phyloP scores from a whole-genome alignment of 2,113 vertebrate genomes.

The Mesitornis unicolor region DNA sequence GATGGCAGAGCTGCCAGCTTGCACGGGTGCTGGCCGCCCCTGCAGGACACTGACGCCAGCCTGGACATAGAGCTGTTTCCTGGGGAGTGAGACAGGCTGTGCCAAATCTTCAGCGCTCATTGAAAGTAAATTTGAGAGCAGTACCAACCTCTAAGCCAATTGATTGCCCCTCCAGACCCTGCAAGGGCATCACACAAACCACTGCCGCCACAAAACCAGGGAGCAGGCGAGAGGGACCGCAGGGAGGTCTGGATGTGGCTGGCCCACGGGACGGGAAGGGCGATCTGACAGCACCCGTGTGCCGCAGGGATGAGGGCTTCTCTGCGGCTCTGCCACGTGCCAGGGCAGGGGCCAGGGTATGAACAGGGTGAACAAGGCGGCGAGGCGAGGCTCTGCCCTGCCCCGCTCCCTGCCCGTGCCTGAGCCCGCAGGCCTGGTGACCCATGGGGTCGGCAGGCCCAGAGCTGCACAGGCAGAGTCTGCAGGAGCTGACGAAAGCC shows the following conservation, averaged over 20 bases:
- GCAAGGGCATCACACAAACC: not conserved
- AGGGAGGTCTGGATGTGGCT: not conserved
- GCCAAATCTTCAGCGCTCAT: not conserved
- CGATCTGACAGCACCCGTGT: accelerated
- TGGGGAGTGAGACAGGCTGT: not conserved
- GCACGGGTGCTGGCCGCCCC: accelerated
- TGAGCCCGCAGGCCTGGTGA: not conserved
- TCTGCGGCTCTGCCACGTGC: not conserved
- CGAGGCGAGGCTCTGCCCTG: not conserved
- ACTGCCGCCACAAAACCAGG: not conserved
- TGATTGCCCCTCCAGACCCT: not conserved
- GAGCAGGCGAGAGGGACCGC: not conserved
- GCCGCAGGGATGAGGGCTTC: no score
- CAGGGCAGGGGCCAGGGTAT: accelerated
- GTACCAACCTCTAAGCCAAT: not conserved
- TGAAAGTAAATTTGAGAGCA: not conserved
- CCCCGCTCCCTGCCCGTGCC: not conserved
- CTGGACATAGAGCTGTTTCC: not conserved
- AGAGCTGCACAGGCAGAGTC: not conserved
- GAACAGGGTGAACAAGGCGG: not conserved
- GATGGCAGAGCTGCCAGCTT: not conserved
- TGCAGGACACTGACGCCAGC: not conserved
- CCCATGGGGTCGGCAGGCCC: not conserved
- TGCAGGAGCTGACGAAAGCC: not conserved
- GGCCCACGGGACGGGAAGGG: accelerated